Base-by-base conservation (phyloP, 2,113 vertebrate genomes). In the Eurypyga helias region DNA sequence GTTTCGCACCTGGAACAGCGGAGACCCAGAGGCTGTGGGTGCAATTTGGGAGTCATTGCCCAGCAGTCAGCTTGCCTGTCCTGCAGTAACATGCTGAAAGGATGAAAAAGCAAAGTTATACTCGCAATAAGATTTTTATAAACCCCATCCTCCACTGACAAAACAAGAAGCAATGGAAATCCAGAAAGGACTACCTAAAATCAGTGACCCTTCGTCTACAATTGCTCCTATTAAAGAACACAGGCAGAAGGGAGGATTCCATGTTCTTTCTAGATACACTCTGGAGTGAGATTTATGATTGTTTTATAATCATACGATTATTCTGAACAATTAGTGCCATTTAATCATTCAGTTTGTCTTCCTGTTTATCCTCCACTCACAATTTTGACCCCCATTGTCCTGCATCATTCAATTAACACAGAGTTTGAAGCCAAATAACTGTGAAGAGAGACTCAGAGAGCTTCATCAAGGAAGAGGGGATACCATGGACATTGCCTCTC, bases 181-280 rank as follows among this genome's bases (percentile, higher is more conserved):
- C 31, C 34, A 38, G 17, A 43, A 46, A 67, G 4, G 18, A 52
- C 29, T 46, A 18, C 17, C 36, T 41, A 55, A 61, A 71, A 19
- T 41, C 46, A 34, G 13, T 5, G 20, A 60, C 9, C 28, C 14
- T 4, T 19, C 19, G 21, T 13, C 70, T 55, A 5, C 1, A 2
- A 52, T 16, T 51, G 33, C 28, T 76, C 20, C 46, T 49, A 17
- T 36, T 55, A 26, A 52, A 79, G 31, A 54, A 64, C 1, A 0
- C 0, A 1, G 14, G 23, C 46, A 61, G 75, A 76, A 65, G 6
- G 23, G 7, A 64, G 3, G 9, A 65, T 45, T 34, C 1, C 0
- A 34, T 11, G 8, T 38, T 61, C 60, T 67, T 57, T 43, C 65
- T 69, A 73, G 25, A 33, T 18, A 49, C 1, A 29, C 3, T 73